Conservation (phyloP, 2,113 vertebrate genomes). For the Cercopithecus mona region DNA sequence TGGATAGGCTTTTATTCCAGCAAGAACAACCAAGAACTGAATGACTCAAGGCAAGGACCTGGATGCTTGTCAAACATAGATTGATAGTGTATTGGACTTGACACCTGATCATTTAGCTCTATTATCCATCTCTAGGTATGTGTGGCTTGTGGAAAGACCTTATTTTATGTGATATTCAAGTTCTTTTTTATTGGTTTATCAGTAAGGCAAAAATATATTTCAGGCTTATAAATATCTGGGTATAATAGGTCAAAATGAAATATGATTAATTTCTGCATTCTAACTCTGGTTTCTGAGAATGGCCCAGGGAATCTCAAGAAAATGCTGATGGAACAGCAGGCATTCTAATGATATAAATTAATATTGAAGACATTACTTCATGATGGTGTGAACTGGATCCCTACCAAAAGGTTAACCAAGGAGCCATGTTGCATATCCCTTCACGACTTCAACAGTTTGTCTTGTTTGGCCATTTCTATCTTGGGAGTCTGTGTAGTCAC, state of each 20-base stretch:
- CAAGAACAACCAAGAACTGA: background rate
- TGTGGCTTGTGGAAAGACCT: background rate
- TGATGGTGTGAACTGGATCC: background rate
- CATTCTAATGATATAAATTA: background rate
- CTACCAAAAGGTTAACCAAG: background rate
- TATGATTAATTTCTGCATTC: background rate
- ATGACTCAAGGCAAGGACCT: background rate
- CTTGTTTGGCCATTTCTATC: background rate
- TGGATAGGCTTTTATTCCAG: background rate
- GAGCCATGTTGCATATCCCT: too few relatives aligned
- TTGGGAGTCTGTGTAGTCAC: background rate
- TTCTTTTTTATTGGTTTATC: background rate
- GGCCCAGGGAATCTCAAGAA: background rate
- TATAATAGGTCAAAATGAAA: background rate
- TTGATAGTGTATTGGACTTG: background rate
- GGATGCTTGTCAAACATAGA: background rate
- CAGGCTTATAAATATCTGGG: background rate
- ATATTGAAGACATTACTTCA: background rate
- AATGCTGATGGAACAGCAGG: background rate
- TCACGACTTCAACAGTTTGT: background rate
- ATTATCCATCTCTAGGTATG: background rate
- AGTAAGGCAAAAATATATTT: background rate
- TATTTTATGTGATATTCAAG: background rate
- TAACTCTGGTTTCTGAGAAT: background rate
- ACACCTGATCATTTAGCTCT: background rate